Conservation (phyloP, 2,888 invertebrate genomes). For the Stenoptilia bipunctidactyla region DNA sequence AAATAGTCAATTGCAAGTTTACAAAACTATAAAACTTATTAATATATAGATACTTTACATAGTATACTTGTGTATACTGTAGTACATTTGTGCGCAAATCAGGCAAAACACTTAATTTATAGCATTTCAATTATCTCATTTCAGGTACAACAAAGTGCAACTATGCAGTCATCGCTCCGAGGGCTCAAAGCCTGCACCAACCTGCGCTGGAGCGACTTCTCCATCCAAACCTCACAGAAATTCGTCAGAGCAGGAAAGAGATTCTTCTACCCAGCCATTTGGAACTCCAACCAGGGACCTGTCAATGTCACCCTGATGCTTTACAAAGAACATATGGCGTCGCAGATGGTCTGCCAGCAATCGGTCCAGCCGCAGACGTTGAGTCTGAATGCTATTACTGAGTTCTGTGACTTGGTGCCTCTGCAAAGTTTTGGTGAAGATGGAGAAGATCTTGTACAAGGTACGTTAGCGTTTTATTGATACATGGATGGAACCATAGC, state of each 20-base stretch:
- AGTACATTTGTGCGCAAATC: no score
- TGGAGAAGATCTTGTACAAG: slow-evolving; percentile 77
- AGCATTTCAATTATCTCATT: no score
- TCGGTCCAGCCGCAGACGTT: slow-evolving; percentile 74
- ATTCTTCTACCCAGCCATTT: slow-evolving; percentile 81
- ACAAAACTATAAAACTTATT: no score
- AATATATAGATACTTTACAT: no score
- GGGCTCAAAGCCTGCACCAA: slow-evolving; percentile 80
- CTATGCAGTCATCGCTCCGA: slow-evolving; percentile 76
- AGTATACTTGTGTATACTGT: no score
- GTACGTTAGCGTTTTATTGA: slow-evolving; percentile 32
- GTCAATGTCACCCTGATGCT: slow-evolving; percentile 78
- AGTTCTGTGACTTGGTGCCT: slow-evolving; percentile 85
- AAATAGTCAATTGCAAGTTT: no score
- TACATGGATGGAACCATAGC: no score
- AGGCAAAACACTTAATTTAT: no score
- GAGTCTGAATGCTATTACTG: slow-evolving; percentile 80
- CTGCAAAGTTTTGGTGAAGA: slow-evolving; percentile 75
- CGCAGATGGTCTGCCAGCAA: slow-evolving; percentile 74
- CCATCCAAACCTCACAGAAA: slow-evolving; percentile 65
- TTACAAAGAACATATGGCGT: slow-evolving; percentile 73
- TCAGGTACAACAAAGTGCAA: slow-evolving; percentile 76
- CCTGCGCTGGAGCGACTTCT: slow-evolving; percentile 81
- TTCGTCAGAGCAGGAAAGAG: slow-evolving; percentile 76
- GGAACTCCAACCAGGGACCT: slow-evolving; percentile 75